phyloP scores from a whole-genome alignment of 2,797 vertebrate genomes.

The Capromys pilorides region DNA sequence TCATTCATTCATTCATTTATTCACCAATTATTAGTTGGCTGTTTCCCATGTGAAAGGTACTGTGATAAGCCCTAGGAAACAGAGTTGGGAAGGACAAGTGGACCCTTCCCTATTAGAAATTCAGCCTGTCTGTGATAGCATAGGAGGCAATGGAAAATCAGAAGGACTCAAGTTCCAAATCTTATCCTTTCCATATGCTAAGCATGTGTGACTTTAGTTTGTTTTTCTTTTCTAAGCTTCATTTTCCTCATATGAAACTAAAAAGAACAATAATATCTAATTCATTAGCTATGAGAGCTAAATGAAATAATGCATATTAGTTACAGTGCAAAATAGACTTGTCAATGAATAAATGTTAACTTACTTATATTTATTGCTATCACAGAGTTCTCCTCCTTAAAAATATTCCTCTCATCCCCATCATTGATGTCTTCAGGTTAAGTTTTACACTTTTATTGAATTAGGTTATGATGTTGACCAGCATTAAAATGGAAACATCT shows the following conservation, averaged over 20 bases:
- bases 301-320: constrained; percentile 7
- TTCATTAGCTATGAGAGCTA: neutral
- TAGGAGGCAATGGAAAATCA: neutral
- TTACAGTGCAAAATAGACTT: constrained; percentile 4
- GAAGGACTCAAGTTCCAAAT: neutral
- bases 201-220: neutral
- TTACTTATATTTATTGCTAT: constrained; percentile 50
- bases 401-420: constrained; percentile 31
- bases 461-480: constrained; percentile 51
- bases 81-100: neutral
- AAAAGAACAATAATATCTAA: constrained; percentile 2
- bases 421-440: constrained; percentile 2
- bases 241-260: constrained; percentile 42
- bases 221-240: neutral
- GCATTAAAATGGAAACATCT: constrained; percentile 55
- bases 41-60: neutral
- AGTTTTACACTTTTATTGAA: constrained; percentile 49
- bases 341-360: neutral
- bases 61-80: neutral
- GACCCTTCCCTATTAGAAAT: neutral
- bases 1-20: neutral
- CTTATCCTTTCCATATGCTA: neutral
- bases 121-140: neutral
- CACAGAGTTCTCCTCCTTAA: constrained; percentile 14
- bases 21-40: neutral